Percentiles rank a stretch among this genome's conserved stretches.
Conservation (phyloP, 2,888 invertebrate species). For the Drosophila austrosaltans region DNA sequence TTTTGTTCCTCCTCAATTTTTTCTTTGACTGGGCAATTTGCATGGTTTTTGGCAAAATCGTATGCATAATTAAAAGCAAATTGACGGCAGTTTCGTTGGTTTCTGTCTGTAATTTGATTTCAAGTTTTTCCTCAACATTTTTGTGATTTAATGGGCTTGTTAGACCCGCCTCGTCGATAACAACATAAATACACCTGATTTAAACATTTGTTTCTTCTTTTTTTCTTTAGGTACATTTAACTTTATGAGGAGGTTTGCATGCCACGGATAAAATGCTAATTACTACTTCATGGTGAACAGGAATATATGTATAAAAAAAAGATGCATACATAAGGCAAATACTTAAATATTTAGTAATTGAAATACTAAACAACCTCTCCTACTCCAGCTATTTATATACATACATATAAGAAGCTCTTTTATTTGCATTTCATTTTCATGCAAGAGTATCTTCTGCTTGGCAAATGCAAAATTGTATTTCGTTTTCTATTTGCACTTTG, state of each 20-base stretch:
- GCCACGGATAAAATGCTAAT: not conserved
- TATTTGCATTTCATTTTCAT: conserved; percentile 13
- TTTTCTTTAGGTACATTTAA: conserved; percentile 3
- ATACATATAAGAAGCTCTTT: too few species aligned
- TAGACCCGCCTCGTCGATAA: conserved; percentile 51
- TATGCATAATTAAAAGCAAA: conserved; percentile 59
- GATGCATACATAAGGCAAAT: too few species aligned
- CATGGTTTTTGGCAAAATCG: conserved; percentile 36
- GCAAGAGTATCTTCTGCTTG: not conserved
- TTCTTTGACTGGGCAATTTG: conserved; percentile 31
- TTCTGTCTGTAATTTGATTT: conserved; percentile 49
- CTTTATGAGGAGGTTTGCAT: not conserved
- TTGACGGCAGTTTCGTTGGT: conserved; percentile 45
- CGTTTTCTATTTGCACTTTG: conserved; percentile 2
- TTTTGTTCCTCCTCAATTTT: not conserved
- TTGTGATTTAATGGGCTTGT: conserved; percentile 50
- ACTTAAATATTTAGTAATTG: too few species aligned
- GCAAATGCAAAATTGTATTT: not conserved
- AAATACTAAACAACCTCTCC: too few species aligned
- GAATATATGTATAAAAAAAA: too few species aligned
- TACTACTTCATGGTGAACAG: too few species aligned
- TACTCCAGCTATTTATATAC: too few species aligned
- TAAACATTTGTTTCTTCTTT: conserved; percentile 10
- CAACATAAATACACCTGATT: conserved; percentile 18
- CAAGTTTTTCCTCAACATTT: conserved; percentile 36